These are phyloP conservation scores for Noctilio leporinus DNA, from an alignment of 2,113 vertebrate genomes.

Conservation along the genomic window DNA sequence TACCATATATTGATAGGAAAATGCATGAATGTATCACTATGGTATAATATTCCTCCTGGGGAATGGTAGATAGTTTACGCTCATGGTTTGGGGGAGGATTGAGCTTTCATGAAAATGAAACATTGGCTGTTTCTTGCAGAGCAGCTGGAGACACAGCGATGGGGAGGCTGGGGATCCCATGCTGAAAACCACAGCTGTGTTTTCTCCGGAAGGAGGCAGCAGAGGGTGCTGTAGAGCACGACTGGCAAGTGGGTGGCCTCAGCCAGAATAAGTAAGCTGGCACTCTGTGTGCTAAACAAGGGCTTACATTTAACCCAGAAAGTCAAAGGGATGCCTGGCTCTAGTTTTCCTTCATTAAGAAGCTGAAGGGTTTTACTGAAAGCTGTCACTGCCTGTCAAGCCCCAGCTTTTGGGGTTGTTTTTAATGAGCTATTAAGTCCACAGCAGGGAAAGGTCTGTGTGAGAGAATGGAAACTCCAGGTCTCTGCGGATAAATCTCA, in stretches of 20 bases:
- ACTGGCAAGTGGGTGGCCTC: not conserved
- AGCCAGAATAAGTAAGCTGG: not conserved
- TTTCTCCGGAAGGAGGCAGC: conserved; percentile 49
- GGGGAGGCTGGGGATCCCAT: not conserved
- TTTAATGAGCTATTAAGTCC: conserved; percentile 30
- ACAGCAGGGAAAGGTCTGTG: not conserved
- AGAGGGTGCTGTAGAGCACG: conserved; percentile 65
- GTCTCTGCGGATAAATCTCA: not conserved
- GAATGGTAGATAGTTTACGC: not conserved
- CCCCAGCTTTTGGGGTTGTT: not conserved
- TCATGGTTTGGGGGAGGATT: not conserved
- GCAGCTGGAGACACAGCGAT: not conserved
- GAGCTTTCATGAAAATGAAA: not conserved
- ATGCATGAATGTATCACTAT: not conserved
- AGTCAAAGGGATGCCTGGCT: not conserved
- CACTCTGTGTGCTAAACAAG: not conserved
- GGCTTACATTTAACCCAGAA: not conserved
- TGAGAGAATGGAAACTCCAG: conserved; percentile 34
- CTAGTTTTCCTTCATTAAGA: not conserved
- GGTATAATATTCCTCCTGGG: not conserved
- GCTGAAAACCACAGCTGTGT: not conserved
- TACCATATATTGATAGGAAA: not conserved
- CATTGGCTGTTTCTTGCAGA: not conserved
- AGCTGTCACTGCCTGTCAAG: not conserved
- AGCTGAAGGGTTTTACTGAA: not conserved